These are phyloP conservation scores for Sarcophaga caerulescens DNA, from an alignment of 2,888 invertebrate genomes.

Conservation along the genomic window DNA sequence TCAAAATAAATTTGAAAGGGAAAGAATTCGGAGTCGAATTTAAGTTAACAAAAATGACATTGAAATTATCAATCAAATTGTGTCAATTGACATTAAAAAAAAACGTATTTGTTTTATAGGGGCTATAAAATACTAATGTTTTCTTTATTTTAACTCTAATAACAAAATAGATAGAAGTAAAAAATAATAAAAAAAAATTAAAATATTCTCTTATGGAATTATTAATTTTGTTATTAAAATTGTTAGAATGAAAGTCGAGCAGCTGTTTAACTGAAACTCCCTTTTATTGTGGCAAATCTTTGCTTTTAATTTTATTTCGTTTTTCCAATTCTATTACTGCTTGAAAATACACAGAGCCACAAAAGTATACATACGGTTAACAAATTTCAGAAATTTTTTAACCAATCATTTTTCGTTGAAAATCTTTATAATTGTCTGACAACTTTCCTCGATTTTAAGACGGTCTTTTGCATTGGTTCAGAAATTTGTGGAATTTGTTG, in stretches of 20 bases:
- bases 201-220: background rate
- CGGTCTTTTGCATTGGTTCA: too few relatives aligned
- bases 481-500: too few relatives aligned
- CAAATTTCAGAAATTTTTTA: too few relatives aligned
- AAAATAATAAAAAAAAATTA: background rate
- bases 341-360: too few relatives aligned
- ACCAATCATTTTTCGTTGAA: too few relatives aligned
- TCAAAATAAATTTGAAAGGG: slow-evolving; percentile 63
- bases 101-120: background rate
- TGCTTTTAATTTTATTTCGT: too few relatives aligned
- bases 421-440: too few relatives aligned
- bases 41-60: background rate
- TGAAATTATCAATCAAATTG: slow-evolving; percentile 47
- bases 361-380: too few relatives aligned
- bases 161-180: background rate
- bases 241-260: slow-evolving; percentile 23
- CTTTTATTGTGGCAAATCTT: background rate
- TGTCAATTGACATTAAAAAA: slow-evolving; percentile 16
- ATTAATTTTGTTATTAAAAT: slow-evolving; percentile 75
- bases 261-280: slow-evolving; percentile 61
- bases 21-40: background rate
- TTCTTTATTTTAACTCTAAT: background rate
- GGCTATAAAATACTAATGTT: background rate
- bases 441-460: too few relatives aligned
- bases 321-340: too few relatives aligned